Conservation (phyloP, 2,113 vertebrate genomes). For the Calyptomena viridis region DNA sequence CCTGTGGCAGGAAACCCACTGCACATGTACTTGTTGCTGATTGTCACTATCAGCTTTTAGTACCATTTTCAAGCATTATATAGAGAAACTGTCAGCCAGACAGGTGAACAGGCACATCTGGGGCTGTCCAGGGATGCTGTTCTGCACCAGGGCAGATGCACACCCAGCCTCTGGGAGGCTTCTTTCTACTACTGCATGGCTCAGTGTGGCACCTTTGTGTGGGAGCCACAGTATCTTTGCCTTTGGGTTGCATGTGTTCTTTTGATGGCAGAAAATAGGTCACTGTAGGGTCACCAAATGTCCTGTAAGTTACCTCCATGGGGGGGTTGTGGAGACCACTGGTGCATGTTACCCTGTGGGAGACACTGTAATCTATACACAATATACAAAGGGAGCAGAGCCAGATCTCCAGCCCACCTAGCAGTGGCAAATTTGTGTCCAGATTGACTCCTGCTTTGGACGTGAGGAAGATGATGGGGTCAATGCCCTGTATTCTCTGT, state of each 20-base stretch:
- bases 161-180: neutral
- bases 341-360: too few relatives aligned
- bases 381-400: neutral
- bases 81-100: neutral
- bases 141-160: fast-evolving
- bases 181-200: neutral
- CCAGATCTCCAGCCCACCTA: neutral
- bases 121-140: neutral
- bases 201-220: neutral
- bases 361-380: neutral
- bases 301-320: neutral
- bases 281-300: neutral
- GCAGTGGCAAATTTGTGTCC: neutral
- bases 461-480: neutral
- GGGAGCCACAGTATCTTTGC: neutral
- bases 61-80: neutral
- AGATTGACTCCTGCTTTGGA: neutral
- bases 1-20: neutral
- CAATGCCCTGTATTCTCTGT: neutral
- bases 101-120: neutral
- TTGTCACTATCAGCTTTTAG: neutral
- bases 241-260: neutral
- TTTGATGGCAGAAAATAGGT: neutral
- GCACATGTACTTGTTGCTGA: fast-evolving
- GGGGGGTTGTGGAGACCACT: neutral